phyloP scores from a whole-genome alignment of 1,140 invertebrate genomes.

The Penaeus chinensis region DNA sequence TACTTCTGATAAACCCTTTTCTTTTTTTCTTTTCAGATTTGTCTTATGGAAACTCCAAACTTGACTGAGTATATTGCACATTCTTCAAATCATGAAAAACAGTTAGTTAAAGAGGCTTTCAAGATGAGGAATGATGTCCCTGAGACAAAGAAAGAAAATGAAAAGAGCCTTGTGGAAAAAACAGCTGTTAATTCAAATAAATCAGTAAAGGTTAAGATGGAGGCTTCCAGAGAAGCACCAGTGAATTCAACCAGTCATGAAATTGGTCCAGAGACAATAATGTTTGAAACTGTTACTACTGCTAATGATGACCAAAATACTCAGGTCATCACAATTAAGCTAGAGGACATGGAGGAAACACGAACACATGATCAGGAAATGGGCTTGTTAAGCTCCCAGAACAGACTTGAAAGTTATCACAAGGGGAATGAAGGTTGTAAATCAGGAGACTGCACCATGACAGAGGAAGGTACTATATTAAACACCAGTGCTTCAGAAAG shows the following conservation, averaged over 20 bases:
- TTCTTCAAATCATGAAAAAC: slow-evolving; percentile 32
- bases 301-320: background rate
- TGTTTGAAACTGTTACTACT: background rate
- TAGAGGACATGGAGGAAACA: background rate
- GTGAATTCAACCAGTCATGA: background rate
- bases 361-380: background rate
- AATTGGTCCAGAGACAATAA: background rate
- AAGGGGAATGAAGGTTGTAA: no score
- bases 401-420: no score
- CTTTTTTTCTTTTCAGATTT: slow-evolving; percentile 1
- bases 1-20: background rate
- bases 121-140: slow-evolving; percentile 6
- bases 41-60: slow-evolving; percentile 17
- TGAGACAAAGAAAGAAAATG: background rate
- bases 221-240: background rate
- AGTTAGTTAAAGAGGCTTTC: slow-evolving; percentile 30
- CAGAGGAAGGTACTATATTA: background rate
- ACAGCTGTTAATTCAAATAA: background rate
- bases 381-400: no score
- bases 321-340: background rate
- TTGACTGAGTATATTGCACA: slow-evolving; percentile 26
- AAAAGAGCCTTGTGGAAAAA: background rate
- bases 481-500: background rate
- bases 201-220: background rate
- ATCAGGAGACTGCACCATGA: no score